Percentiles rank a stretch among this genome's conserved stretches.
These are phyloP conservation scores for Channallabes apus DNA, from an alignment of 2,797 vertebrate genomes.

Conservation along the genomic window DNA sequence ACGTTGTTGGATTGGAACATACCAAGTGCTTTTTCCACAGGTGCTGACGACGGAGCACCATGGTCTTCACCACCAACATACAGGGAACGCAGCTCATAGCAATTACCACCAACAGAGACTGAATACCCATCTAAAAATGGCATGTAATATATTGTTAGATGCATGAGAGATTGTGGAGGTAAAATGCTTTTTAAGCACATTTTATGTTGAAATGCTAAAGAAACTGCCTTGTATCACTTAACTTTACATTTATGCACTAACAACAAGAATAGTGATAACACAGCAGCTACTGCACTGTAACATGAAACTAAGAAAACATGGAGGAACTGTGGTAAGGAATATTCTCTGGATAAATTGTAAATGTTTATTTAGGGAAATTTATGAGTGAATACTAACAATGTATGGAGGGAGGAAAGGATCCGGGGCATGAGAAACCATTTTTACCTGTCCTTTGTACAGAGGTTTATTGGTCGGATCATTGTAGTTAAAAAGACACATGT, in stretches of 20 bases:
- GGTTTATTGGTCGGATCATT: slow-evolving; percentile 78
- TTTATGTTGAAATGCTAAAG: slow-evolving; percentile 6
- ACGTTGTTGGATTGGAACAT: slow-evolving; percentile 69
- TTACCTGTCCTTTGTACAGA: slow-evolving; percentile 95
- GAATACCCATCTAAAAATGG: slow-evolving; percentile 82
- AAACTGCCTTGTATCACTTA: background rate
- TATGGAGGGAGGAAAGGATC: background rate
- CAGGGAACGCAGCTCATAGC: slow-evolving; percentile 94
- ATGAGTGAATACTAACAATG: background rate
- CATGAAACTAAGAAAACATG: background rate
- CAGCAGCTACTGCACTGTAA: background rate
- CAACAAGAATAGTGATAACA: background rate
- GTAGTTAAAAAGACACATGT: slow-evolving; percentile 99
- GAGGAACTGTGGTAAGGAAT: background rate
- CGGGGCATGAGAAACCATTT: slow-evolving; percentile 20
- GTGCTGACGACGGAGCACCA: slow-evolving; percentile 92
- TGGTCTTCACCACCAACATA: slow-evolving; percentile 95
- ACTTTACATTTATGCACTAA: background rate
- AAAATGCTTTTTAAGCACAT: background rate
- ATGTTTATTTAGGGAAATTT: background rate
- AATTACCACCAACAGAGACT: slow-evolving; percentile 91
- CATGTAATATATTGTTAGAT: background rate
- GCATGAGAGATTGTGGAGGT: no score
- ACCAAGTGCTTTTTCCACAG: slow-evolving; percentile 93
- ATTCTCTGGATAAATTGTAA: background rate